A percentile compares a stretch with the other conserved stretches of the same genome.
These are phyloP conservation scores for Notocelia uddmanniana DNA, from an alignment of 2,888 invertebrate species.

Conservation along the genomic window DNA sequence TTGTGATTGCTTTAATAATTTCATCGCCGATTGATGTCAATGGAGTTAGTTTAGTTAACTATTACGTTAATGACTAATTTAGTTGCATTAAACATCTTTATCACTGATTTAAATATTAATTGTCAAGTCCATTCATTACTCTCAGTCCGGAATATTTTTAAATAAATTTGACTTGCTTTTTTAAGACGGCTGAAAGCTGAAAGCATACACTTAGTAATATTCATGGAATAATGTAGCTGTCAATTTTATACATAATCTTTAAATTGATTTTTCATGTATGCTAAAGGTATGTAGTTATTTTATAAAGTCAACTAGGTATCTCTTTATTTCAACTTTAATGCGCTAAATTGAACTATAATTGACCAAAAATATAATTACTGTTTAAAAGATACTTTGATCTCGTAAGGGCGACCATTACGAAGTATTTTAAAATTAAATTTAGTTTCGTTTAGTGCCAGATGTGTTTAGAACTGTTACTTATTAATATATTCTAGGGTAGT, in stretches of 20 bases:
- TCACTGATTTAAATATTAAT: neutral
- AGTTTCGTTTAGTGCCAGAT: conserved; percentile 68
- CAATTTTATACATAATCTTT: neutral
- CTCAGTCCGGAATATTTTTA: neutral
- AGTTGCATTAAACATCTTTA: neutral
- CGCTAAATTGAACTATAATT: conserved; percentile 26
- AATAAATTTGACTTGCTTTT: neutral
- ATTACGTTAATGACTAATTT: conserved; percentile 6
- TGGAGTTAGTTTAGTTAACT: neutral
- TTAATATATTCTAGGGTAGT: conserved; percentile 50
- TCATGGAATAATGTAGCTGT: neutral
- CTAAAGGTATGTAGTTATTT: neutral
- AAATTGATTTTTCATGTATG: too few species aligned
- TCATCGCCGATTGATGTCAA: neutral
- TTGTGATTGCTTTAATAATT: conserved; percentile 3
- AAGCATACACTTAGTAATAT: too few species aligned
- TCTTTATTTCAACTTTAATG: neutral
- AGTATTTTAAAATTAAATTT: conserved; percentile 48
- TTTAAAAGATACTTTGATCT: conserved; percentile 37
- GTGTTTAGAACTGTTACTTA: conserved; percentile 69
- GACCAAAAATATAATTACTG: conserved; percentile 33
- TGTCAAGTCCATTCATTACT: neutral
- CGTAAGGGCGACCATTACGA: conserved; percentile 46
- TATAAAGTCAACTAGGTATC: neutral
- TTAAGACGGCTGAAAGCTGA: neutral